Evolutionary conservation across 2,113 vertebrate species (phyloP).

Genomic region (Gulo gulo): DNA sequence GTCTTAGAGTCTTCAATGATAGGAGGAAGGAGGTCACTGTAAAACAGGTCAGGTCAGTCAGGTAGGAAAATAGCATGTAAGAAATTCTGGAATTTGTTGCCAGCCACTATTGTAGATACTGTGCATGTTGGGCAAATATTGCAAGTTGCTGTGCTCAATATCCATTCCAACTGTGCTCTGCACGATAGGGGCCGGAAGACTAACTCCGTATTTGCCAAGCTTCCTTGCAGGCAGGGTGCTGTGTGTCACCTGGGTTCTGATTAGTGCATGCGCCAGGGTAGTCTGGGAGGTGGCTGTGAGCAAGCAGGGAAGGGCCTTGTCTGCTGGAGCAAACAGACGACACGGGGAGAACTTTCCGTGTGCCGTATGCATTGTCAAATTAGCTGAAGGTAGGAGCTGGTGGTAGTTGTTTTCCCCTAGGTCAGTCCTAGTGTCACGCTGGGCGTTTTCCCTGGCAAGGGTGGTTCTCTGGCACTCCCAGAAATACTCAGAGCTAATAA

Average conservation of each 20-base stretch:
- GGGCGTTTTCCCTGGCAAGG: not conserved
- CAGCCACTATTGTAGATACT: not conserved
- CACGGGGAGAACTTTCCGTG: rapidly evolving
- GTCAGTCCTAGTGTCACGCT: no score
- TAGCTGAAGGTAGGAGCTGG: not conserved
- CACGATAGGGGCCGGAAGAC: not conserved
- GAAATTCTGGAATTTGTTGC: not conserved
- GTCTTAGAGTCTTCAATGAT: not conserved
- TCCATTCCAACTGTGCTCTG: not conserved
- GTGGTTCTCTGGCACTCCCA: not conserved
- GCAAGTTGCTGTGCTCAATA: not conserved
- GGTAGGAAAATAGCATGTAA: not conserved
- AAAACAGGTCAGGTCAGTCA: not conserved
- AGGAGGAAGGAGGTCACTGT: not conserved
- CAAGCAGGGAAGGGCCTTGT: rapidly evolving
- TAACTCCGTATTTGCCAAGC: not conserved
- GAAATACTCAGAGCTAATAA: not conserved
- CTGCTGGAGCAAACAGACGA: not conserved
- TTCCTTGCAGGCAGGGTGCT: not conserved
- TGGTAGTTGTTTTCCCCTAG: not conserved
- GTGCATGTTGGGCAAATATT: not conserved
- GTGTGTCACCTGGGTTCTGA: not conserved
- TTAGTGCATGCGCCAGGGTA: not conserved
- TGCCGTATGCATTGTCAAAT: rapidly evolving
- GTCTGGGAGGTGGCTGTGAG: no score